Evolutionary conservation across 2,113 vertebrate genomes (phyloP).

Genomic region (Lasiurus cinereus): DNA sequence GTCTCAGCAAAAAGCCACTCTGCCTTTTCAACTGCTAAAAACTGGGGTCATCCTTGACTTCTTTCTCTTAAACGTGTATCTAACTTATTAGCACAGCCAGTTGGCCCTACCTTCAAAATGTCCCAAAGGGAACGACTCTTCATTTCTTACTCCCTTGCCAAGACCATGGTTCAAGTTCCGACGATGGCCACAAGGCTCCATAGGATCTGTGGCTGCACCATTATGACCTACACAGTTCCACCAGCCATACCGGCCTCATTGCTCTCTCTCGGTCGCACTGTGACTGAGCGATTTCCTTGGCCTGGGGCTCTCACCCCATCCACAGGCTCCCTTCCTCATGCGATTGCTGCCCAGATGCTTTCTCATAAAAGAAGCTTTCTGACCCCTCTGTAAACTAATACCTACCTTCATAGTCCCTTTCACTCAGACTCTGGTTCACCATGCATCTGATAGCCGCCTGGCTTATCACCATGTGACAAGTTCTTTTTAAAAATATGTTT

Average conservation of each 20-base stretch:
- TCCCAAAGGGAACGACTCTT: background rate
- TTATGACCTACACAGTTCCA: background rate
- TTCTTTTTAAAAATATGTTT: no score
- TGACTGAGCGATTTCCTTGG: background rate
- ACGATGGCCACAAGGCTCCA: fast-evolving
- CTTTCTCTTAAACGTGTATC: background rate
- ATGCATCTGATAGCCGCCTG: background rate
- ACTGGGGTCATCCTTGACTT: background rate
- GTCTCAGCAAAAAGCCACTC: background rate
- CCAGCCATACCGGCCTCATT: background rate
- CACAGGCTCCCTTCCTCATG: background rate
- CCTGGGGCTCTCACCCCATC: background rate
- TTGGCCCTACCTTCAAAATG: background rate
- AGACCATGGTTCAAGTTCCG: background rate
- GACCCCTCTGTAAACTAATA: background rate
- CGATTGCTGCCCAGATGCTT: background rate
- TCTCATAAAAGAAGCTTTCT: background rate
- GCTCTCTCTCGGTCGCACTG: no score
- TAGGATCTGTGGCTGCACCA: no score
- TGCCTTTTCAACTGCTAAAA: background rate
- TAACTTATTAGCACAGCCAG: background rate
- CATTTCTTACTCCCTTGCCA: background rate
- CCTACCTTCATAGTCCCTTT: background rate
- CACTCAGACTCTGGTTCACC: background rate
- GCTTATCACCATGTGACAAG: background rate